Evolutionary conservation across 2,888 invertebrate species (phyloP).

Genomic region (Pheosia gnoma): DNA sequence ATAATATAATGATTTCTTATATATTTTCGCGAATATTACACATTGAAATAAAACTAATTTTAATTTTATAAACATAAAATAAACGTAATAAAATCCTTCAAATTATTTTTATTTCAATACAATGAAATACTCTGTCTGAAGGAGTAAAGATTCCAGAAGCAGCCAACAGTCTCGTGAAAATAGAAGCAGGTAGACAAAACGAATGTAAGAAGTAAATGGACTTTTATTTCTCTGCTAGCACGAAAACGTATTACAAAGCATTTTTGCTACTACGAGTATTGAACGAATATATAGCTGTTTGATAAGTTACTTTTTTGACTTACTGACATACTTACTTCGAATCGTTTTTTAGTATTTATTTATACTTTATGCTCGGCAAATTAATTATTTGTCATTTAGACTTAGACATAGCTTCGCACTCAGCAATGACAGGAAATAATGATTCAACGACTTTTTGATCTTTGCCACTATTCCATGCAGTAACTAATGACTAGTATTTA

Average conservation of each 20-base stretch:
- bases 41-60: too few relatives aligned
- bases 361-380: neutral
- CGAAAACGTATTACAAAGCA: neutral
- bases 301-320: neutral
- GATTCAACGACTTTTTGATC: constrained; percentile 1
- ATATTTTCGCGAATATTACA: too few relatives aligned
- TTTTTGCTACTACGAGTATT: neutral
- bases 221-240: too few relatives aligned
- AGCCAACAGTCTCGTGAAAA: too few relatives aligned
- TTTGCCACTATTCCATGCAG: neutral
- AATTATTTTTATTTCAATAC: too few relatives aligned
- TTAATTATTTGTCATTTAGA: constrained; percentile 1
- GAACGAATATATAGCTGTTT: neutral
- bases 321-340: neutral
- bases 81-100: too few relatives aligned
- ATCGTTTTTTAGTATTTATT: neutral
- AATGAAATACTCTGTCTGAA: too few relatives aligned
- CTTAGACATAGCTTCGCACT: constrained; percentile 1
- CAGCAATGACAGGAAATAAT: neutral
- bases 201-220: too few relatives aligned
- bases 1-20: too few relatives aligned
- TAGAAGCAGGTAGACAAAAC: too few relatives aligned
- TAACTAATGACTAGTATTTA: neutral
- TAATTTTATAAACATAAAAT: too few relatives aligned
- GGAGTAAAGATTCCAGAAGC: too few relatives aligned